Base-by-base conservation (phyloP, 2,888 invertebrate species). In the Scrobipalpa costella region DNA sequence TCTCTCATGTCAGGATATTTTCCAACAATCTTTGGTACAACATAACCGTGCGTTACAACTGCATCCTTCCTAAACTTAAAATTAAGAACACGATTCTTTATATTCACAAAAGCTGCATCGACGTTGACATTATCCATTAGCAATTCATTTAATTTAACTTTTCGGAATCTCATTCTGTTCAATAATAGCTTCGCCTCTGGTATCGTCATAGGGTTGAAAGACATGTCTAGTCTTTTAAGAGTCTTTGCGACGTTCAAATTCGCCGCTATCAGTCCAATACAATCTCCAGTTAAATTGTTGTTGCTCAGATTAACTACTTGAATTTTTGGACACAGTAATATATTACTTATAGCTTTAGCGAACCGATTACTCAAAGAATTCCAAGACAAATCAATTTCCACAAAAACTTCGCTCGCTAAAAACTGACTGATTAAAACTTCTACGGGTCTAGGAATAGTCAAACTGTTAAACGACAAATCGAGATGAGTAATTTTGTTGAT, bases 381-480 rank as follows among this genome's bases (percentile, higher is more conserved):
- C 49, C 49, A 49, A 9, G 60, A 27, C 8, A 60, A 49, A 34
- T 34, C 34, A 1, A 60, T n/a, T 34, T 60, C 60, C 15, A 47
- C 47, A 19, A 60, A 19, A n/a, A 0, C 3, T 15, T 9, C 33
- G 9, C 47, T 49, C 0, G 15, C 15, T 7, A 27, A 1, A 15
- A 60, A 49, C 2, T 15, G 33, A 15, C 33, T 34, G n/a, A 55
- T 7, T 8, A 55, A 55, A n/a, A n/a, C 13, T 21, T 38, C 52
- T 52, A 61, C 21, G 13, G 50, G 40, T 38, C 7, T 52, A 11
- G 34, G 61, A 2, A 52, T 21, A 7, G 55, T 34, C 1, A 81
- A 69, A 33, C 73, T 73, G 64, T 83, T 84, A 81, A 80, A 80
- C 0, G 81, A 83, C 17, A 83, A 44, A 67, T 84, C 75, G n/a